Evolutionary conservation across 2,888 invertebrate genomes (phyloP), one percentile per base, ranked within the genome.

Genomic region (Branchipolynoe longqiensis): DNA sequence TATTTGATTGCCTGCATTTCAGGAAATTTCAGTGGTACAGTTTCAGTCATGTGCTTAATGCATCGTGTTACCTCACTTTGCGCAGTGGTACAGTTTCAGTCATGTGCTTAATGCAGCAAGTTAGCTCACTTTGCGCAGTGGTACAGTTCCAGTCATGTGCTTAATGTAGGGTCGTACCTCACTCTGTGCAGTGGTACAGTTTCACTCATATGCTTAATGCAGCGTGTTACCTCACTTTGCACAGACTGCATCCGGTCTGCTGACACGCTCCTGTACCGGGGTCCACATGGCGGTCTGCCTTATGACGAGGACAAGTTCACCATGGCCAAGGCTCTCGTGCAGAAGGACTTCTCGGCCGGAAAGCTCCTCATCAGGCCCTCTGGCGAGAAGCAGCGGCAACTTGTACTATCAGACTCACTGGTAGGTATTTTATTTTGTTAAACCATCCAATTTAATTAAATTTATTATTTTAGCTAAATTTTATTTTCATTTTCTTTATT

Each of bases 171-270:
- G n/a, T n/a, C n/a, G n/a, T n/a, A n/a, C n/a, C n/a, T n/a, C n/a
- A n/a, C n/a, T n/a, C n/a, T n/a, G n/a, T n/a, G n/a, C n/a, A n/a
- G n/a, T n/a, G n/a, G n/a, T n/a, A n/a, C n/a, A n/a, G n/a, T n/a
- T n/a, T n/a, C n/a, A n/a, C n/a, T n/a, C n/a, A n/a, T n/a, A n/a
- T n/a, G n/a, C n/a, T n/a, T n/a, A n/a, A n/a, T n/a, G n/a, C n/a
- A n/a, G n/a, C n/a, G n/a, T n/a, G n/a, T n/a, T n/a, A 18, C 58
- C 25, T 58, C 25, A 3, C 31, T 31, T 56, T 81, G 86, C 89
- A 8, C 88, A 91, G 92, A 89, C n/a, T 92, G 91, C 85, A 83
- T 91, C 22, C 87, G 86, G n/a, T 88, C 87, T 28, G 84, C 86
- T 28, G 89, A 90, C 58, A 56, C 78, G 33, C 82, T 86, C 22